Percentiles rank a stretch among this genome's conserved stretches.
phyloP scores from a whole-genome alignment of 2,797 vertebrate species.

The Ptychobarbus kaznakovi region DNA sequence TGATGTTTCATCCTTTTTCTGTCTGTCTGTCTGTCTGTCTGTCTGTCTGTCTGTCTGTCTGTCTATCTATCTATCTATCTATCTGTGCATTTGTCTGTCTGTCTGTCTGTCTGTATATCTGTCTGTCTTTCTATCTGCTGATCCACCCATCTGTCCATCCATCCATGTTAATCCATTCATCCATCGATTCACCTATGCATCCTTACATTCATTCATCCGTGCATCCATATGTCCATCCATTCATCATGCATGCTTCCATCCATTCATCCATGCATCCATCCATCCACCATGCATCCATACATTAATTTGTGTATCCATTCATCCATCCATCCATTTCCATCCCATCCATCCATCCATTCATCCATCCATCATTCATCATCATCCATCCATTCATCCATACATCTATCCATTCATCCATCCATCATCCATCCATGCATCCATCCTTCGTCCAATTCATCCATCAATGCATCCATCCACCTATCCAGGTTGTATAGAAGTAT shows the following conservation, averaged over 20 bases:
- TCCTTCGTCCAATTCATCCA: neutral
- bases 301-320: fast-evolving
- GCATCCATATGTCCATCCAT: fast-evolving
- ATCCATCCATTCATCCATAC: fast-evolving
- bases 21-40: neutral
- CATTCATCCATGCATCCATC: neutral
- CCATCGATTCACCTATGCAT: too few species aligned
- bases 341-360: fast-evolving
- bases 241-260: fast-evolving
- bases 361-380: too few species aligned
- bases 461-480: neutral
- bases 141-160: neutral
- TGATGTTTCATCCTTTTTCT: neutral
- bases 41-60: neutral
- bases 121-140: too few species aligned
- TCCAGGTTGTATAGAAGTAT: neutral
- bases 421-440: neutral
- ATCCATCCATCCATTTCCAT: too few species aligned
- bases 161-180: neutral
- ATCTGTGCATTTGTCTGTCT: neutral
- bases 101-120: too few species aligned
- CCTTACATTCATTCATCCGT: fast-evolving
- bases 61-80: neutral
- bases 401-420: fast-evolving
- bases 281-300: fast-evolving